Evolutionary conservation across 2,797 vertebrate species (phyloP), one percentile per base, ranked within the genome.

Genomic region (Ctenopoma kingsleyae): DNA sequence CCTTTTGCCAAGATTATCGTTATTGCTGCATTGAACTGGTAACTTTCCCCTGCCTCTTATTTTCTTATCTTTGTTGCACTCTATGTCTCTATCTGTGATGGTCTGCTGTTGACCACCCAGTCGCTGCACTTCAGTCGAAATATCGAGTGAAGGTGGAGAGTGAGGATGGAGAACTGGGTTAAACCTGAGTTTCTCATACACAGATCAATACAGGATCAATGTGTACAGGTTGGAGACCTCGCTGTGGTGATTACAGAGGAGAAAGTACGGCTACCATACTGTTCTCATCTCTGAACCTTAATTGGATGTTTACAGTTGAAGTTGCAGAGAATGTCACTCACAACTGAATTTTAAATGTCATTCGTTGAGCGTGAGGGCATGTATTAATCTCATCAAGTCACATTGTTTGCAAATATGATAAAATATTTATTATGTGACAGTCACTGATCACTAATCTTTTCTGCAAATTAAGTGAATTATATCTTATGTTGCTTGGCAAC

Each of bases 201-300:
- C 78, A 55, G 80, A 87, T 93, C 92, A 66, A 92, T 93, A 78
- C 46, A 5, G 56, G 82, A 92, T 93, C 92, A 89, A 92, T 93
- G 80, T 63, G 79, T 89, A 81, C 90, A 90, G 91, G 91, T 89
- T 81, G 84, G 82, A 90, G 78, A 87, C 81, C 81, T 86, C 80
- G 38, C 82, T 61, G 72, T 72, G 82, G 87, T 90, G 89, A 92
- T 92, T 91, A 90, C 80, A 81, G 82, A 65, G 56, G 49, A 83
- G 83, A 41, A 25, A 58, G 73, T 44, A 38, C 74, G 30, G 70
- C 85, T 77, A 62, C 74, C 63, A 52, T 44, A 66, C 78, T 41
- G 66, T 38, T 79, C 71, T 76, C 59, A 74, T 80, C 58, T 72
- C 60, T 53, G 36, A 59, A 36, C 53, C 71, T 78, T 90, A 89